Evolutionary conservation across 2,888 invertebrate species (phyloP).

Genomic region (Temnothorax rugatulus): DNA sequence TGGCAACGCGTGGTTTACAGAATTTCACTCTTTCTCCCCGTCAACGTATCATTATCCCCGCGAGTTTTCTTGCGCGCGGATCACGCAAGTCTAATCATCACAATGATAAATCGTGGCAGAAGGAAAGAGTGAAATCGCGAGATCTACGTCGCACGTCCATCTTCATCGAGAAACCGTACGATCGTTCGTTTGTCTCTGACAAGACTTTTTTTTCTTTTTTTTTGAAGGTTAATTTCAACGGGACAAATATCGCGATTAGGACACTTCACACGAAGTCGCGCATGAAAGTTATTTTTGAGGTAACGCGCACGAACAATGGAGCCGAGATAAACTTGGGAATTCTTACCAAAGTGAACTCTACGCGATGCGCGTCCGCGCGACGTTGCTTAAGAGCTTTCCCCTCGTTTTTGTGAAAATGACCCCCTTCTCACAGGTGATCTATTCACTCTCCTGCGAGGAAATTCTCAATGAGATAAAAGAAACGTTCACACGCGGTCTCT

Average conservation of each 20-base stretch:
- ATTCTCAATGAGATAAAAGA: constrained; percentile 47
- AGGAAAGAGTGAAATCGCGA: constrained; percentile 43
- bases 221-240: constrained; percentile 8
- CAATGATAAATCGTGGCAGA: constrained; percentile 37
- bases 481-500: constrained; percentile 41
- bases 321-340: constrained; percentile 51
- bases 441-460: constrained; percentile 49
- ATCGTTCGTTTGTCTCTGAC: not conserved
- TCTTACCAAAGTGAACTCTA: not conserved
- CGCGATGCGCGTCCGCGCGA: constrained; percentile 5
- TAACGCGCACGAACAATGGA: constrained; percentile 20
- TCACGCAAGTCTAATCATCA: constrained; percentile 47
- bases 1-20: constrained; percentile 43
- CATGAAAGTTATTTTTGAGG: constrained; percentile 35
- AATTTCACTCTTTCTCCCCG: constrained; percentile 49
- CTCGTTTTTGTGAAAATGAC: constrained; percentile 57
- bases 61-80: constrained; percentile 19
- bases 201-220: not conserved
- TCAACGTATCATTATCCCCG: constrained; percentile 37
- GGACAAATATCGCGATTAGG: constrained; percentile 25
- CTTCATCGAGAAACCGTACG: constrained; percentile 11
- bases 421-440: constrained; percentile 47
- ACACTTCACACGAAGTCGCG: constrained; percentile 36
- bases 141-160: constrained; percentile 8
- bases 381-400: constrained; percentile 47